These are phyloP conservation scores for Aphelinus certus DNA, from an alignment of 1,140 invertebrate genomes.

Conservation along the genomic window DNA sequence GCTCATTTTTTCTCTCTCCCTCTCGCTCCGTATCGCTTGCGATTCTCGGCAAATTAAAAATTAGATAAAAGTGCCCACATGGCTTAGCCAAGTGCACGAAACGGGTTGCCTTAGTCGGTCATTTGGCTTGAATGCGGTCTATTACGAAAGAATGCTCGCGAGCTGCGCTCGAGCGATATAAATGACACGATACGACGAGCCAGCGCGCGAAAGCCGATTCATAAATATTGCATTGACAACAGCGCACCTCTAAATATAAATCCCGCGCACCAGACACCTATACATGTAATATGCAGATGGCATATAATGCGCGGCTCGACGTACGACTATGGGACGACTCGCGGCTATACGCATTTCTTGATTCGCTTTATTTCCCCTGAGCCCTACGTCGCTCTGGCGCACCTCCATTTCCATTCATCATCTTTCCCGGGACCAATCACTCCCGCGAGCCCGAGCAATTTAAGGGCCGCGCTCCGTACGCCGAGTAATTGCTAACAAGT, in stretches of 20 bases:
- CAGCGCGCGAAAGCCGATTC: constrained; percentile 2
- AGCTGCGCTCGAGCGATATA: constrained; percentile 6
- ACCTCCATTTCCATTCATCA: constrained; percentile 20
- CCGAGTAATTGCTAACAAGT: constrained; percentile 22
- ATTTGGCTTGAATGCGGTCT: constrained; percentile 35
- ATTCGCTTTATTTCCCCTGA: constrained; percentile 14
- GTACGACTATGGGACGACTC: no score
- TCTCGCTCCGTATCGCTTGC: no score
- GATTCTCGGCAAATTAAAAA: constrained; percentile 22
- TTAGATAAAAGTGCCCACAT: constrained; percentile 15
- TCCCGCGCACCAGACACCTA: neutral
- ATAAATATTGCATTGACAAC: constrained; percentile 40
- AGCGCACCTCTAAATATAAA: constrained; percentile 28
- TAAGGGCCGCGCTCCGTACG: neutral
- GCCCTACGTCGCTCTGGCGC: no score
- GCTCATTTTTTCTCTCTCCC: constrained; percentile 5
- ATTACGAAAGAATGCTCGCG: constrained; percentile 37
- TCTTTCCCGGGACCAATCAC: neutral
- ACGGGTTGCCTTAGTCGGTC: constrained; percentile 37
- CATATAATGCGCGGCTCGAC: no score
- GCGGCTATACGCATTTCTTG: neutral
- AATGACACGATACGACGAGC: constrained; percentile 26
- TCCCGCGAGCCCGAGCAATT: neutral
- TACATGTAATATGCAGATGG: no score
- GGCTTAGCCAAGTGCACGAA: constrained; percentile 21